Evolutionary conservation across 1,140 invertebrate species (phyloP).

Genomic region (Physella acuta): DNA sequence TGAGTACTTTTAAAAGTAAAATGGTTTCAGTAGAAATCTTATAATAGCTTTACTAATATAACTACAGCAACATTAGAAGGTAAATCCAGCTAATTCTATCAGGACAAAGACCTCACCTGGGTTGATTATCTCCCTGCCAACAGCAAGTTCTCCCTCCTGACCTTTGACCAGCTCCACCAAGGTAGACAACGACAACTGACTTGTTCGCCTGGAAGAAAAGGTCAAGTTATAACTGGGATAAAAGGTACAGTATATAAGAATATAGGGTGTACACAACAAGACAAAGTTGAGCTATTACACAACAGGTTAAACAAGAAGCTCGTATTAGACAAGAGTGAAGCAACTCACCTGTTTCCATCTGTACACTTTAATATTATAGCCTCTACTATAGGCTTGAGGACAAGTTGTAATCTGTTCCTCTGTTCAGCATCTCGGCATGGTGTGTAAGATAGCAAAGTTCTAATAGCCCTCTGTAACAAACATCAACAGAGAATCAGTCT

Average conservation of each 20-base stretch:
- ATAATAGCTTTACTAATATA: too few relatives aligned
- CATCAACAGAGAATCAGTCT: too few relatives aligned
- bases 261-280: too few relatives aligned
- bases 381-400: slow-evolving; percentile 59
- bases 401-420: slow-evolving; percentile 49
- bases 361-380: slow-evolving; percentile 62
- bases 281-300: too few relatives aligned
- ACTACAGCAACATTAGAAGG: too few relatives aligned
- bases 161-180: slow-evolving; percentile 61
- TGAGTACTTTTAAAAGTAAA: too few relatives aligned
- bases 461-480: slow-evolving; percentile 57
- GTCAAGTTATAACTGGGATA: not conserved
- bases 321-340: too few relatives aligned
- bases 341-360: slow-evolving; percentile 59
- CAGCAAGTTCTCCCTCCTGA: slow-evolving; percentile 60
- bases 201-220: slow-evolving; percentile 50
- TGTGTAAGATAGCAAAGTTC: slow-evolving; percentile 57
- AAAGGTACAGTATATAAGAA: too few relatives aligned
- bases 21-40: too few relatives aligned
- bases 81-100: too few relatives aligned
- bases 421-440: slow-evolving; percentile 53
- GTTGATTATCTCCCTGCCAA: slow-evolving; percentile 57
- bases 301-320: too few relatives aligned
- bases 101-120: slow-evolving; percentile 37
- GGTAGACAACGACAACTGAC: slow-evolving; percentile 61